phyloP scores from a whole-genome alignment of 2,113 vertebrate genomes.

The Cnemophilus loriae region DNA sequence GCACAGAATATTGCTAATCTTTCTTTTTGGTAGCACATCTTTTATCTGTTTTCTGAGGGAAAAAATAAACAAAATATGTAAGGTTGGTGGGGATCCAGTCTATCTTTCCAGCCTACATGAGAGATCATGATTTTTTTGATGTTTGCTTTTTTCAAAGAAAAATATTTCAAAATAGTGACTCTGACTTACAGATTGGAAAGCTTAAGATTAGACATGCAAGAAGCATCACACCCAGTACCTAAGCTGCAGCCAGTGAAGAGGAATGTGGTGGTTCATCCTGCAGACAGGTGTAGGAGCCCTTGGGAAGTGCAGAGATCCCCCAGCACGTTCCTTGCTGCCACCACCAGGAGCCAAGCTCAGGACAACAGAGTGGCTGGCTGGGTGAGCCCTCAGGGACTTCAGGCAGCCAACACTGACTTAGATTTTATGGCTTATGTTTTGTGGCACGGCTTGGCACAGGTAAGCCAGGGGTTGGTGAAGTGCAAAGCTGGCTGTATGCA shows the following conservation, averaged over 20 bases:
- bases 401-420: background rate
- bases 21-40: background rate
- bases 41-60: background rate
- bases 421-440: background rate
- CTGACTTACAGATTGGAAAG: background rate
- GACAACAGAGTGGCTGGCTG: background rate
- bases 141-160: background rate
- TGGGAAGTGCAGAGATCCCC: rapidly evolving
- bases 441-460: background rate
- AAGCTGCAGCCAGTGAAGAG: background rate
- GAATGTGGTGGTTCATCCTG: rapidly evolving
- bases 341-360: background rate
- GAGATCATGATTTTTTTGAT: background rate
- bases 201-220: background rate
- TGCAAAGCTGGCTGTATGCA: background rate
- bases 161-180: background rate
- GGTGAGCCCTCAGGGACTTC: background rate
- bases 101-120: background rate
- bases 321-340: background rate
- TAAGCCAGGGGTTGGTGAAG: background rate
- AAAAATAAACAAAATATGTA: background rate
- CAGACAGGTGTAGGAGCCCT: background rate
- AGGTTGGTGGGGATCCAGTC: background rate
- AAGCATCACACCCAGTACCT: background rate
- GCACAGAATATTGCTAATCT: background rate